Conservation (phyloP, 2,113 vertebrate species). For the Picathartes gymnocephalus region DNA sequence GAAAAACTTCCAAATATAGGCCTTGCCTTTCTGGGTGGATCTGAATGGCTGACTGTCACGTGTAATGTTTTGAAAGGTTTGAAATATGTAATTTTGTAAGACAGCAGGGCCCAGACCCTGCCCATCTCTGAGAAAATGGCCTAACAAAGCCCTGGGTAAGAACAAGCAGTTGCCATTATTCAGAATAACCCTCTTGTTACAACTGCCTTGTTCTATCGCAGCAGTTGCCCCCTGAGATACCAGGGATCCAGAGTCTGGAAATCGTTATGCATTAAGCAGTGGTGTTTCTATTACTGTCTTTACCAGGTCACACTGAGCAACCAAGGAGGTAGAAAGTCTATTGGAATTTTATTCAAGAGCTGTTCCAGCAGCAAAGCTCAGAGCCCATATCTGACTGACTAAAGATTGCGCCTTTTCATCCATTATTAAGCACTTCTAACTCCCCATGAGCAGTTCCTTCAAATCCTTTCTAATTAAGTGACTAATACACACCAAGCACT, state of each 20-base stretch:
- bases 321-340: background rate
- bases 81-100: background rate
- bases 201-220: background rate
- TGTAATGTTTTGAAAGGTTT: background rate
- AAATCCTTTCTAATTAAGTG: background rate
- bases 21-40: background rate
- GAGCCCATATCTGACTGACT: background rate
- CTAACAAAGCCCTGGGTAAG: background rate
- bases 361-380: background rate
- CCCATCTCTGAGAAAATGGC: background rate
- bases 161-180: background rate
- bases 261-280: background rate
- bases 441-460: background rate
- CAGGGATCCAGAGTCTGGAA: background rate
- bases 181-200: background rate
- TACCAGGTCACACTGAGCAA: background rate
- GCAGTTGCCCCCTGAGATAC: rapidly evolving
- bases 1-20: background rate
- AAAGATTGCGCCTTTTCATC: background rate
- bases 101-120: background rate
- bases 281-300: background rate
- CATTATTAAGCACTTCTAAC: background rate
- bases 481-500: background rate
- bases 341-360: background rate
- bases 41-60: background rate